Percentiles rank a stretch among this genome's conserved stretches.
Conservation (phyloP, 2,797 vertebrate species). For the Hipposideros larvatus region DNA sequence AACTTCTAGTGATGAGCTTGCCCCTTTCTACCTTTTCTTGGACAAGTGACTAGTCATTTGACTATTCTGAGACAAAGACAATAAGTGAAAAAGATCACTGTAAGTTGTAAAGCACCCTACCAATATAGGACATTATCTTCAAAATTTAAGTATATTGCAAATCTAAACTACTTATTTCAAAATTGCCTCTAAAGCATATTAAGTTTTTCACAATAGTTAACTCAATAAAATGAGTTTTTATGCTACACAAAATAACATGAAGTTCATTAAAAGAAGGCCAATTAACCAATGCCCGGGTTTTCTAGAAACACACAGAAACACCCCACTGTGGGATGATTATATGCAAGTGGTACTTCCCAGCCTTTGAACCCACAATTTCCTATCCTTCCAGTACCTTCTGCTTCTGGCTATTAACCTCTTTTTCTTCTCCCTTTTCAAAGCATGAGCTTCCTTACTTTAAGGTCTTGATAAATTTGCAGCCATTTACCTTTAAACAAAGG, state of each 20-base stretch:
- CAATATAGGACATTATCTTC: not conserved
- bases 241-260: not conserved
- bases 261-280: not conserved
- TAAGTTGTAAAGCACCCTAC: not conserved
- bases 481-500: conserved; percentile 21
- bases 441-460: not conserved
- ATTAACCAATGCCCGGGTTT: not conserved
- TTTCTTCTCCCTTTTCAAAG: conserved; percentile 48
- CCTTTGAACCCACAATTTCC: not conserved
- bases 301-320: not conserved
- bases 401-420: not conserved
- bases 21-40: not conserved
- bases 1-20: not conserved
- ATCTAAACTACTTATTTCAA: conserved; percentile 17
- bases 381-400: not conserved
- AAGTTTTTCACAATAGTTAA: conserved; percentile 2
- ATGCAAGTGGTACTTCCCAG: not conserved
- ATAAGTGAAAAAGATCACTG: not conserved
- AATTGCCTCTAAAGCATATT: not conserved
- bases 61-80: not conserved
- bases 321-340: not conserved
- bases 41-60: not conserved
- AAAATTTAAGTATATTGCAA: not conserved
- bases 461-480: not conserved
- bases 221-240: conserved; percentile 4